Evolutionary conservation across 1,140 invertebrate genomes (phyloP).

Genomic region (Antheraea mylitta): DNA sequence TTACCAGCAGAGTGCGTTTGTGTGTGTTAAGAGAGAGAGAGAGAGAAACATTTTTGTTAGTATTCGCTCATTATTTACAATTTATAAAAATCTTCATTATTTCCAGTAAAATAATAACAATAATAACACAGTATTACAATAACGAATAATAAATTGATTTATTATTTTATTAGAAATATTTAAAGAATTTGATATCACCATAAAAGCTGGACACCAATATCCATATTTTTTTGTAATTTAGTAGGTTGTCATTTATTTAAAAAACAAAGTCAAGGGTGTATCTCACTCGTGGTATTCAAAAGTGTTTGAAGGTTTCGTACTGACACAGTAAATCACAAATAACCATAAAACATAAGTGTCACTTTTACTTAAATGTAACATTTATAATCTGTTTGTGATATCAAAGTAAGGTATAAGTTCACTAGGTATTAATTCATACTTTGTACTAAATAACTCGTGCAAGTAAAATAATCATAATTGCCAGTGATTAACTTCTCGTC

Average conservation of each 20-base stretch:
- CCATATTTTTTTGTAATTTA: conserved; percentile 69
- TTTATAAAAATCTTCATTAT: not conserved
- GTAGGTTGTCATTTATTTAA: conserved; percentile 70
- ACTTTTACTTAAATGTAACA: too few species aligned
- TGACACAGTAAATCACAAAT: too few species aligned
- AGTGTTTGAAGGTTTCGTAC: conserved; percentile 22
- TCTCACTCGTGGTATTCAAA: conserved; percentile 24
- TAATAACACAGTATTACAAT: not conserved
- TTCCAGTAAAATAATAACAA: not conserved
- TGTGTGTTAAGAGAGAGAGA: conserved; percentile 63
- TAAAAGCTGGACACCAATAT: conserved; percentile 58
- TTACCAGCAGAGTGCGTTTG: conserved; percentile 67
- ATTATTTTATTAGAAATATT: conserved; percentile 21
- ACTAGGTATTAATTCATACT: conserved; percentile 11
- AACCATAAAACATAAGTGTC: too few species aligned
- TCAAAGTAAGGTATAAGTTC: too few species aligned
- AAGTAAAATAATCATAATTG: conserved; percentile 37
- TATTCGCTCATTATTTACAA: conserved; percentile 75
- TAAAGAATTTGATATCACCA: conserved; percentile 11
- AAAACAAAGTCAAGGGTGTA: conserved; percentile 5
- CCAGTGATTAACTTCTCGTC: conserved; percentile 27
- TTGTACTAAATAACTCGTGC: conserved; percentile 34
- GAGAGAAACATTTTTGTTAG: conserved; percentile 73
- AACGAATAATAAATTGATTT: not conserved
- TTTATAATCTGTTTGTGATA: too few species aligned